Evolutionary conservation across 2,888 invertebrate genomes (phyloP), one percentile per base, ranked within the genome.

Genomic region (Lordiphosa andalusiaca): DNA sequence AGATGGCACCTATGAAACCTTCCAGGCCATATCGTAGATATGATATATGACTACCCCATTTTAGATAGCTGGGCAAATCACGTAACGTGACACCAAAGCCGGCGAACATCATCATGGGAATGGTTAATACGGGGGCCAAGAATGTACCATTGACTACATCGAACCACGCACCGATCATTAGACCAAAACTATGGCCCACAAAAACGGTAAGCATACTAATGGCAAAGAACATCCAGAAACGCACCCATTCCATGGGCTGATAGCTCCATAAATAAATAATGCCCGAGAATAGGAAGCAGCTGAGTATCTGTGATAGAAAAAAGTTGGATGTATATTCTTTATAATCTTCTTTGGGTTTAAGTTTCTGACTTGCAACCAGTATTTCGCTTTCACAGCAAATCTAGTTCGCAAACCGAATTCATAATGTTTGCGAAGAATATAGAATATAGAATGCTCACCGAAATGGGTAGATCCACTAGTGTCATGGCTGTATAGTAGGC

Each of bases 21-120:
- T 98, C 98, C 47, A 98, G 92, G 0, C 96, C 96, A 87, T 97
- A 98, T 50, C 97, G 92, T 51, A 98, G 91, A 88, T 97, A 98
- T 6, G 98, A 98, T 62, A 97, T 91, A 87, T 97, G 95, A 37
- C 96, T 96, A 0, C 98, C 95, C 98, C 98, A 98, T 85, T 94
- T 93, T 4, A 98, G 90, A 88, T 97, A 97, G 0, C 88, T 81
- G 0, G 98, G 98, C 57, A 98, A 91, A 87, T 98, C 97, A 0
- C 94, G 92, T 33, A 98, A 91, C 1, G 95, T 95, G 6, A 98
- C 97, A 13, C 98, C 98, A 89, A 98, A 98, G 0, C 98, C 98
- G 52, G 97, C 96, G 88, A 98, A 98, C 94, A 98, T 95, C 94
- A 98, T 96, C 92, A 98, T 94, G 0, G 98, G 98, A 30, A 98